A percentile compares a stretch with the other conserved stretches of the same genome.
These are phyloP conservation scores for Girardinus metallicus DNA, from an alignment of 2,797 vertebrate species.

Conservation along the genomic window DNA sequence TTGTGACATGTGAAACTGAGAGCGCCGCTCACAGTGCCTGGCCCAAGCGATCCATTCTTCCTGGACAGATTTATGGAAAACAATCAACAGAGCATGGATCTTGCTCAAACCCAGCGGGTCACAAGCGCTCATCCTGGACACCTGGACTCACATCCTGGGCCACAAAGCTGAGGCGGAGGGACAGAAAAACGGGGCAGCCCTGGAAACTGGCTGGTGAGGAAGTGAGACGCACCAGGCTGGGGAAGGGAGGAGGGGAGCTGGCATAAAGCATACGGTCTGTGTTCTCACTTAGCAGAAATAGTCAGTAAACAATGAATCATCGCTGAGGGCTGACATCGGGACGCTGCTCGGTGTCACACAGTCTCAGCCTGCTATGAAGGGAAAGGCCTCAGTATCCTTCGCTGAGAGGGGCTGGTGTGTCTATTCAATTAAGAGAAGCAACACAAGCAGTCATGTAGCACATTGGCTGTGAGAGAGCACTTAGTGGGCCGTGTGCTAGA, in stretches of 20 bases:
- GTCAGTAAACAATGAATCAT: slow-evolving; percentile 73
- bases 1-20: slow-evolving; percentile 94
- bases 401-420: slow-evolving; percentile 62
- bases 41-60: slow-evolving; percentile 93
- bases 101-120: slow-evolving; percentile 74
- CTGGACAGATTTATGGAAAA: slow-evolving; percentile 97
- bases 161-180: slow-evolving; percentile 37
- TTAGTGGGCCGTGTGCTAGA: slow-evolving; percentile 63
- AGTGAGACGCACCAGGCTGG: slow-evolving; percentile 50
- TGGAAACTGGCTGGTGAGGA: slow-evolving; percentile 52
- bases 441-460: slow-evolving; percentile 66
- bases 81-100: slow-evolving; percentile 89
- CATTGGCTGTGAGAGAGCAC: slow-evolving; percentile 71
- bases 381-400: slow-evolving; percentile 58
- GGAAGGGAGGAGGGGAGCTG: slow-evolving; percentile 34
- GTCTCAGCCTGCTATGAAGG: slow-evolving; percentile 49
- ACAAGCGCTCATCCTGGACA: slow-evolving; percentile 77
- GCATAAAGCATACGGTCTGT: slow-evolving; percentile 46
- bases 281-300: slow-evolving; percentile 65
- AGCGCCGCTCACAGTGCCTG: slow-evolving; percentile 89
- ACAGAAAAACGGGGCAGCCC: slow-evolving; percentile 19
- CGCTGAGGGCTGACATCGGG: slow-evolving; percentile 39
- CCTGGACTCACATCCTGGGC: slow-evolving; percentile 78
- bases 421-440: slow-evolving; percentile 72
- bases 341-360: slow-evolving; percentile 43